Percentiles rank a stretch among this genome's conserved stretches.
These are phyloP conservation scores for Drosophila sordidula DNA, from an alignment of 2,888 invertebrate species.

Conservation along the genomic window DNA sequence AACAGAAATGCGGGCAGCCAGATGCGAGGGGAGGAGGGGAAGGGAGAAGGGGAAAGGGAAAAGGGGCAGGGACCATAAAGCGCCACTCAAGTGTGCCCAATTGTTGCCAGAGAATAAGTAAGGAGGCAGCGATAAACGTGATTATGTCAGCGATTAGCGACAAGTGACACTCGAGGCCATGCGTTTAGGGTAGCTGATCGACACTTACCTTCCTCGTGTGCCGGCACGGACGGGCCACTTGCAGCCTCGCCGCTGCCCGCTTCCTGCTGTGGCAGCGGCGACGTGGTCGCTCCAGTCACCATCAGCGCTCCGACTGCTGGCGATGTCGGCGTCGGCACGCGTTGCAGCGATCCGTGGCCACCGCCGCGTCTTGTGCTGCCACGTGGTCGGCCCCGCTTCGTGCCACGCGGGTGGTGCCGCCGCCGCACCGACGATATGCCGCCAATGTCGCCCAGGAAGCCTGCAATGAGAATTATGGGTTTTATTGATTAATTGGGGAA, in stretches of 20 bases:
- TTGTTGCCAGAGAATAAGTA: slow-evolving; percentile 23
- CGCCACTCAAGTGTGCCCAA: slow-evolving; percentile 49
- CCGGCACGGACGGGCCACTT: slow-evolving; percentile 36
- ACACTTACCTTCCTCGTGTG: slow-evolving; percentile 68
- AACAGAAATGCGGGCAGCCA: slow-evolving; percentile 38
- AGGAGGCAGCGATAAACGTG: slow-evolving; percentile 72
- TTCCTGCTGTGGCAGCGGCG: slow-evolving; percentile 66
- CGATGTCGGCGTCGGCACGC: slow-evolving; percentile 68
- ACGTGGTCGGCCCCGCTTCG: slow-evolving; percentile 90
- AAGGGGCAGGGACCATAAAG: slow-evolving; percentile 49
- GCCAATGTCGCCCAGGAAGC: slow-evolving; percentile 82
- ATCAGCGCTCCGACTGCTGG: slow-evolving; percentile 30
- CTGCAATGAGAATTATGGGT: slow-evolving; percentile 72
- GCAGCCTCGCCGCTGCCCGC: slow-evolving; percentile 46
- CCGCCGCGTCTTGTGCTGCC: slow-evolving; percentile 90
- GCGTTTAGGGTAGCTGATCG: slow-evolving; percentile 23
- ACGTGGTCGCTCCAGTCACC: slow-evolving; percentile 42
- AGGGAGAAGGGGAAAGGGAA: neutral
- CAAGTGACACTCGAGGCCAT: slow-evolving; percentile 72
- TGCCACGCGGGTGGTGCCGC: slow-evolving; percentile 86
- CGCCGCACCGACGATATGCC: slow-evolving; percentile 81
- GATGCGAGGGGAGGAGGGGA: slow-evolving; percentile 13
- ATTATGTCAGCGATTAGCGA: slow-evolving; percentile 73
- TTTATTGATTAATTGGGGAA: slow-evolving; percentile 68
- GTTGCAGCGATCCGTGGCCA: slow-evolving; percentile 84